Evolutionary conservation across 2,888 invertebrate genomes (phyloP).

Genomic region (Tortrix viridana): DNA sequence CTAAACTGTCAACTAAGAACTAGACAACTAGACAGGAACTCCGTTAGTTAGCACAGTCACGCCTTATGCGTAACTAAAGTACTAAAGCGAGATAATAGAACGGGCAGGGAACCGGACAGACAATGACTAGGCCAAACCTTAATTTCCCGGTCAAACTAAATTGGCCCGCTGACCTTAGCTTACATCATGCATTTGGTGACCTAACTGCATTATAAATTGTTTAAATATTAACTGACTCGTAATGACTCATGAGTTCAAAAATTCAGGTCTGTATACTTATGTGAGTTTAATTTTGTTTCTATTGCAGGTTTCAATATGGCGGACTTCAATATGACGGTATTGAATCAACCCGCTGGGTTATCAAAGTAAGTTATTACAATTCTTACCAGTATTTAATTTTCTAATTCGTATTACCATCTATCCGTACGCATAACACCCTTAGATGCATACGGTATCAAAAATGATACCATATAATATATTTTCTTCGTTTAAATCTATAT

Average conservation of each 20-base stretch:
- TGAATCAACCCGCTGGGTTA: conserved; percentile 46
- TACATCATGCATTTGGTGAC: conserved; percentile 16
- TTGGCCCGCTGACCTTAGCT: conserved; percentile 47
- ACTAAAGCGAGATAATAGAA: conserved; percentile 17
- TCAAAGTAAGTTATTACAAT: conserved; percentile 49
- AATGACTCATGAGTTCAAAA: not conserved
- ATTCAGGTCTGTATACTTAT: not conserved
- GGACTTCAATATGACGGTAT: conserved; percentile 48
- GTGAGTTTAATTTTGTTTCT: conserved; percentile 26
- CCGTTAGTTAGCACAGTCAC: not conserved
- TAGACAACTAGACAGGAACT: not conserved
- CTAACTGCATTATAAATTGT: conserved; percentile 5
- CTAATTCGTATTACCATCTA: no score
- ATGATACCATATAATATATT: no score
- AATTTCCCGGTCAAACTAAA: conserved; percentile 50
- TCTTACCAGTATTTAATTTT: no score
- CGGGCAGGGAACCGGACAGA: not conserved
- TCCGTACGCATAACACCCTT: no score
- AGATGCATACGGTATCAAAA: no score
- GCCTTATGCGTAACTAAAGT: conserved; percentile 1
- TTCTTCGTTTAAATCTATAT: no score
- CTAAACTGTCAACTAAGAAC: not conserved
- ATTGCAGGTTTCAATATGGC: conserved; percentile 52
- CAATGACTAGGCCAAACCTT: conserved; percentile 32
- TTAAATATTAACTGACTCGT: not conserved